Percentiles rank a stretch among this genome's conserved stretches.
Conservation (phyloP, 2,797 vertebrate species). For the Pseudomugil gertrudae region DNA sequence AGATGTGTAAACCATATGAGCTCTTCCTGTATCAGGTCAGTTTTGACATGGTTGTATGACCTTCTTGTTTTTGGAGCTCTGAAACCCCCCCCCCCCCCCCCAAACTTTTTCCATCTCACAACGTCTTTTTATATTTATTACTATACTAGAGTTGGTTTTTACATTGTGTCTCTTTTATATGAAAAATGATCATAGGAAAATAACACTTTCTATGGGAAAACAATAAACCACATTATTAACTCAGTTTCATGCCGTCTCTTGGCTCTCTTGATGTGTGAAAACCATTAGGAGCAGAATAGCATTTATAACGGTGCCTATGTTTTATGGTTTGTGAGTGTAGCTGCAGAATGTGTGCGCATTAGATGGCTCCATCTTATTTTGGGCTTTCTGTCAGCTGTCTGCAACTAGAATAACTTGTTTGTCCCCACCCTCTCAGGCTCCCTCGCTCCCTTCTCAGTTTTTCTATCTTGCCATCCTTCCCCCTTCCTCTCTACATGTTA, state of each 20-base stretch:
- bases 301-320: slow-evolving; percentile 35
- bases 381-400: slow-evolving; percentile 78
- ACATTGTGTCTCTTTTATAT: slow-evolving; percentile 77
- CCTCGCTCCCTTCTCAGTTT: slow-evolving; percentile 36
- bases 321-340: slow-evolving; percentile 72
- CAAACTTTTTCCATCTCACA: slow-evolving; percentile 52
- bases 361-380: slow-evolving; percentile 75
- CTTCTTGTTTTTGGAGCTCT: slow-evolving; percentile 24
- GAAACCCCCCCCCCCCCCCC: no score
- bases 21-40: slow-evolving; percentile 65
- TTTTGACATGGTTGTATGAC: slow-evolving; percentile 44
- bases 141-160: slow-evolving; percentile 56
- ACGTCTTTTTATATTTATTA: slow-evolving; percentile 81
- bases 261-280: slow-evolving; percentile 27
- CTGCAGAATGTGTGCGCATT: slow-evolving; percentile 62
- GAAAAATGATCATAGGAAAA: slow-evolving; percentile 63
- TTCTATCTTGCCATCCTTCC: slow-evolving; percentile 45
- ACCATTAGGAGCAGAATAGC: slow-evolving; percentile 31
- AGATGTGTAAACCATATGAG: slow-evolving; percentile 66
- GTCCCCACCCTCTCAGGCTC: slow-evolving; percentile 41
- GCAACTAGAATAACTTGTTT: slow-evolving; percentile 81
- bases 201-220: slow-evolving; percentile 61
- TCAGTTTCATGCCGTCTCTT: slow-evolving; percentile 22
- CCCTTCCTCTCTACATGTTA: slow-evolving; percentile 26
- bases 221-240: slow-evolving; percentile 77